phyloP scores from a whole-genome alignment of 2,888 invertebrate genomes.

The Aleiodes leptofemur region DNA sequence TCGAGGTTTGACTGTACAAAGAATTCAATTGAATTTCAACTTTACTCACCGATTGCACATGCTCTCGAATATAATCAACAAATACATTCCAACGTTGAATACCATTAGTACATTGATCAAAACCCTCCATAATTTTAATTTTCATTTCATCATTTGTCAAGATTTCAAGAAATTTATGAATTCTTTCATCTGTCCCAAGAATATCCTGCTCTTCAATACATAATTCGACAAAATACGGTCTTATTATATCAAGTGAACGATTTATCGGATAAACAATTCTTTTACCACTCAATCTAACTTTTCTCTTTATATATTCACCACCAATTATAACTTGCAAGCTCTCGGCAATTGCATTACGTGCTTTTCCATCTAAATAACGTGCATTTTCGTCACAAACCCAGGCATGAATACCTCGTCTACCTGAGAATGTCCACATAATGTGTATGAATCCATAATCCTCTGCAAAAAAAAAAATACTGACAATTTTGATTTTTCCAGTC shows the following conservation, averaged over 20 bases:
- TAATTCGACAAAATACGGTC: constrained; percentile 85
- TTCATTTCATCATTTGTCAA: constrained; percentile 83
- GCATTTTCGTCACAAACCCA: constrained; percentile 97
- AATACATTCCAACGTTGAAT: constrained; percentile 83
- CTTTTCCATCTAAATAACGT: constrained; percentile 83
- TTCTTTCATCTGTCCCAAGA: constrained; percentile 82
- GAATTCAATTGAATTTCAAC: constrained; percentile 24
- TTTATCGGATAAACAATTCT: constrained; percentile 89
- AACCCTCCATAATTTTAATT: constrained; percentile 77
- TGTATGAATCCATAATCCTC: constrained; percentile 97
- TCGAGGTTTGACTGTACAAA: no score
- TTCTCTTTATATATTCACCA: constrained; percentile 84
- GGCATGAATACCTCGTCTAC: constrained; percentile 98
- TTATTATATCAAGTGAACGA: constrained; percentile 85
- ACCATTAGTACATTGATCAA: constrained; percentile 78
- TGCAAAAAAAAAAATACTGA: constrained; percentile 54
- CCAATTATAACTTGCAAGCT: constrained; percentile 88
- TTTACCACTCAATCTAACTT: constrained; percentile 80
- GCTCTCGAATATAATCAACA: constrained; percentile 76
- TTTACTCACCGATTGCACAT: constrained; percentile 78
- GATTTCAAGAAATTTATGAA: constrained; percentile 83
- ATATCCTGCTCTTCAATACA: constrained; percentile 90
- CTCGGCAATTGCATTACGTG: constrained; percentile 90
- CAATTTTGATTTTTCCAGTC: no score
- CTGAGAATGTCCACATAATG: constrained; percentile 98